Percentiles rank a stretch among this genome's conserved stretches.
Evolutionary conservation across 2,113 vertebrate species (phyloP).

Genomic region (Ovibos moschatus): DNA sequence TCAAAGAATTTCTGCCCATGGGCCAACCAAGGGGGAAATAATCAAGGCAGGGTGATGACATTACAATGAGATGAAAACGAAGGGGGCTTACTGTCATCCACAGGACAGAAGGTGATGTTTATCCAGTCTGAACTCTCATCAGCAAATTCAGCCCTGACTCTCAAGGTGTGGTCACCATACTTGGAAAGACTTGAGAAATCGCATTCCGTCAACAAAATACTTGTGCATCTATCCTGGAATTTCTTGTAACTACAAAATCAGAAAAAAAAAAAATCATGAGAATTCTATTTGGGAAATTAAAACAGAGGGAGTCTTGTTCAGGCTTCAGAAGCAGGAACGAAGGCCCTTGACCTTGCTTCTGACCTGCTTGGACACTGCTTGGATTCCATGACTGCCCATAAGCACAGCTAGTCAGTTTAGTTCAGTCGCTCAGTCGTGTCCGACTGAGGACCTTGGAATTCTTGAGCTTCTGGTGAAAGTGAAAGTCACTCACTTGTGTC

Average conservation of each 20-base stretch:
- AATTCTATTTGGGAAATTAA: not conserved
- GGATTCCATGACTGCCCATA: not conserved
- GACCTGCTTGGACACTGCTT: not conserved
- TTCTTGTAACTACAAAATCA: not conserved
- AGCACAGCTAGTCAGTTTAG: not conserved
- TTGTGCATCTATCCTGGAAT: not conserved
- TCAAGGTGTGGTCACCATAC: constrained; percentile 59
- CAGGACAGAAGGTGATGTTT: constrained; percentile 72
- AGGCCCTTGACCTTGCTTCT: not conserved
- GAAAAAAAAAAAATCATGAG: not conserved
- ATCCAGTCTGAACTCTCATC: constrained; percentile 69
- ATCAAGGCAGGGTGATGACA: not conserved
- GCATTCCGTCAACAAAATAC: not conserved
- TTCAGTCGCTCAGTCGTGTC: too few species aligned
- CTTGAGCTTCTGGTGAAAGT: not conserved
- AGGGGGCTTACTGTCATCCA: constrained; percentile 80
- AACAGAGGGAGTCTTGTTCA: not conserved
- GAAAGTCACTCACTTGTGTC: not conserved
- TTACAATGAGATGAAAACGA: not conserved
- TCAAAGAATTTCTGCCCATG: not conserved
- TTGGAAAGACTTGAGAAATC: constrained; percentile 74
- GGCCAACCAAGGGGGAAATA: not conserved
- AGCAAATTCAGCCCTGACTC: constrained; percentile 67
- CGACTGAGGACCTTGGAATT: not conserved
- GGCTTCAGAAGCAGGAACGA: not conserved